A percentile compares a stretch with the other conserved stretches of the same genome.
These are phyloP conservation scores for Caiman crocodilus DNA, from an alignment of 2,797 vertebrate species.

Conservation along the genomic window DNA sequence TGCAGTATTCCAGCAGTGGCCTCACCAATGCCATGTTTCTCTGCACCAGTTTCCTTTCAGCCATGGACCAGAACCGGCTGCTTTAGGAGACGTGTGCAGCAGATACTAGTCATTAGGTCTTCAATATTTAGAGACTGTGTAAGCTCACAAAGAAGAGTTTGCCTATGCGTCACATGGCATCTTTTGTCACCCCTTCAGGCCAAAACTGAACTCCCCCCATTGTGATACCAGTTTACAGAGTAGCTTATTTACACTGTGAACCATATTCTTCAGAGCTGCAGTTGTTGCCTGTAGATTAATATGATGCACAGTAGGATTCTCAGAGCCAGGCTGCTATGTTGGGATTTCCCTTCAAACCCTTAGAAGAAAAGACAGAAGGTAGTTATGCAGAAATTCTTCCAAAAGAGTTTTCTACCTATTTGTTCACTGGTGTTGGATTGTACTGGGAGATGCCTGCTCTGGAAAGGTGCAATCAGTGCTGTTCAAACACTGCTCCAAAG, in stretches of 20 bases:
- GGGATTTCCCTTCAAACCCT: not conserved
- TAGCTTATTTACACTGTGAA: not conserved
- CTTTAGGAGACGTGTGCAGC: too few species aligned
- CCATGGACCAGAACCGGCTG: too few species aligned
- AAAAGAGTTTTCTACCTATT: too few species aligned
- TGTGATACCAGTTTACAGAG: not conserved
- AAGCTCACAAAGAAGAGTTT: too few species aligned
- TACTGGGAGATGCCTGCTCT: not conserved
- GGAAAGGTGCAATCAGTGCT: not conserved
- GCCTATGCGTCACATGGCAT: too few species aligned
- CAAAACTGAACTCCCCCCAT: not conserved
- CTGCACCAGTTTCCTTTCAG: too few species aligned
- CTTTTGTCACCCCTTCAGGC: not conserved
- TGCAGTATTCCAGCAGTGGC: too few species aligned
- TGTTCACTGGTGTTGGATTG: too few species aligned
- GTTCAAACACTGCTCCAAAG: not conserved
- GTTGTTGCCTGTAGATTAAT: not conserved
- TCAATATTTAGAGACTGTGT: too few species aligned
- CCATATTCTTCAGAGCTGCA: not conserved
- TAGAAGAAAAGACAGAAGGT: not conserved
- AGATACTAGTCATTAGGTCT: too few species aligned
- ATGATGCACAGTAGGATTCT: not conserved
- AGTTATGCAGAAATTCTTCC: not conserved
- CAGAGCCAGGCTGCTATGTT: not conserved
- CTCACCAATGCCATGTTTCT: too few species aligned